These are phyloP conservation scores for Melanotus villosus DNA, from an alignment of 2,888 invertebrate genomes.

Conservation along the genomic window DNA sequence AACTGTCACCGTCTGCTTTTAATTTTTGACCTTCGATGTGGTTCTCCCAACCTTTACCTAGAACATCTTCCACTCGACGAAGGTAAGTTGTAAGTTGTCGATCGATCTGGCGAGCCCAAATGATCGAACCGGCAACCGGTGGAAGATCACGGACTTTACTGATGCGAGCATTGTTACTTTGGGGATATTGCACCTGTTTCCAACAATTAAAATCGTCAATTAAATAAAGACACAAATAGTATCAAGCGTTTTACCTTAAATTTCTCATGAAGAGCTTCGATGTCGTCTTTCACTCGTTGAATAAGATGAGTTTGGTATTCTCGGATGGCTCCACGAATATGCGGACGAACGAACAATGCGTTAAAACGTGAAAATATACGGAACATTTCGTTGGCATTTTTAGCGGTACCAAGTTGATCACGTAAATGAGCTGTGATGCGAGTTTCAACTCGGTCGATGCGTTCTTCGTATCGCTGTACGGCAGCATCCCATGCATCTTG, in stretches of 20 bases:
- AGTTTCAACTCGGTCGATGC: conserved; percentile 98
- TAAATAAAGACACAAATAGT: too few species aligned
- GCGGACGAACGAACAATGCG: conserved; percentile 97
- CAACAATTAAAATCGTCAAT: conserved; percentile 36
- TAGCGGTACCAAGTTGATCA: conserved; percentile 98
- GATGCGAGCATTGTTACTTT: conserved; percentile 93
- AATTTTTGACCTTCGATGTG: conserved; percentile 98
- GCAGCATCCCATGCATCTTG: conserved; percentile 99
- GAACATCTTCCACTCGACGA: conserved; percentile 97
- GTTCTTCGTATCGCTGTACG: conserved; percentile 95
- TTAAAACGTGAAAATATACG: conserved; percentile 98
- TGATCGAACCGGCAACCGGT: conserved; percentile 97
- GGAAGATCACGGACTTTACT: conserved; percentile 95
- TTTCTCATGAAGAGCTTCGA: conserved; percentile 97
- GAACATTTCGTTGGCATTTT: conserved; percentile 99
- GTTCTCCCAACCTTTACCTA: conserved; percentile 99
- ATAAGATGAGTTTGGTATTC: conserved; percentile 99
- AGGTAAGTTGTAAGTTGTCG: conserved; percentile 96
- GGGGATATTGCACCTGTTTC: conserved; percentile 90
- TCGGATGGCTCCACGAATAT: conserved; percentile 98
- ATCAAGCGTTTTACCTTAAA: conserved; percentile 89
- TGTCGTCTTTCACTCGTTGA: conserved; percentile 98
- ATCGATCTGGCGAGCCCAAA: conserved; percentile 99
- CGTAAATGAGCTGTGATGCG: conserved; percentile 97
- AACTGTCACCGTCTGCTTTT: conserved; percentile 98